Percentiles rank a stretch among this genome's conserved stretches.
These are phyloP conservation scores for Machimus rusticus DNA, from an alignment of 2,888 invertebrate genomes.

Conservation along the genomic window DNA sequence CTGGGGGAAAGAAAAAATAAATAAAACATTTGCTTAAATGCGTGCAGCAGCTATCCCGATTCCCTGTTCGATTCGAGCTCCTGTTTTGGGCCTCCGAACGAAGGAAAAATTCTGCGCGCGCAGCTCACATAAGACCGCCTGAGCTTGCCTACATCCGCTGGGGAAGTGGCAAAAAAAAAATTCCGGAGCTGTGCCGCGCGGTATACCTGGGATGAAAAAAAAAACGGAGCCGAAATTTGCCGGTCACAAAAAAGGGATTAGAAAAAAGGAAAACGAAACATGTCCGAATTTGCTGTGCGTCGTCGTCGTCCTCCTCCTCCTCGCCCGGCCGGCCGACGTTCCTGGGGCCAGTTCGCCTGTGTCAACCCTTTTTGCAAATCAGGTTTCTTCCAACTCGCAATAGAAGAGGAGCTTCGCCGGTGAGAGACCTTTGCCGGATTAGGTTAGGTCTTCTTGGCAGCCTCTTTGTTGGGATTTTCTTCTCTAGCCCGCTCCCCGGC, in stretches of 20 bases:
- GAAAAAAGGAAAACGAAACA: neutral
- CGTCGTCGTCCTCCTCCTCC: neutral
- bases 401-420: neutral
- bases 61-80: neutral
- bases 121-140: neutral
- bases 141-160: neutral
- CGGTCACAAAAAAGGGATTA: neutral
- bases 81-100: neutral
- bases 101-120: neutral
- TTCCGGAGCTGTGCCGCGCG: neutral
- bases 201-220: neutral
- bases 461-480: conserved; percentile 1
- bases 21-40: neutral
- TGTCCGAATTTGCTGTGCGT: neutral
- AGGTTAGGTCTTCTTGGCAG: conserved; percentile 3
- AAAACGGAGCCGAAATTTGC: neutral
- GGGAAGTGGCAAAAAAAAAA: conserved; percentile 3
- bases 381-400: conserved; percentile 1
- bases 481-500: neutral
- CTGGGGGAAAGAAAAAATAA: neutral
- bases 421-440: conserved; percentile 8
- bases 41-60: neutral
- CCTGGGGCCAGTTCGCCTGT: neutral
- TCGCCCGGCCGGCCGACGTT: neutral
- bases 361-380: conserved; percentile 12